These are phyloP conservation scores for Mystacornis crossleyi DNA, from an alignment of 2,113 vertebrate genomes.

Conservation along the genomic window DNA sequence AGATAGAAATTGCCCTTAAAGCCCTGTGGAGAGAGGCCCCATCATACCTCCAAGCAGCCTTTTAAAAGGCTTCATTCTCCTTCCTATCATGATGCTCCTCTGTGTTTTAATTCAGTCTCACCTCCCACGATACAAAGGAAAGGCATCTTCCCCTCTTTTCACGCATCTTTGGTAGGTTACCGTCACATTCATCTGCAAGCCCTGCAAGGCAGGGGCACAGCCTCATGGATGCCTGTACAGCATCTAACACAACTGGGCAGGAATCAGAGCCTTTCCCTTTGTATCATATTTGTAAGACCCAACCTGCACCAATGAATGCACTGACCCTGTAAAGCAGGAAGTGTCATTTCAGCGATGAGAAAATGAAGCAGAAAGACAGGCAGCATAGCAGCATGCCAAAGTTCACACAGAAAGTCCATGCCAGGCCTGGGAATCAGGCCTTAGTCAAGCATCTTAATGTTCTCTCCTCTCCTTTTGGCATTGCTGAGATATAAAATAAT, in stretches of 20 bases:
- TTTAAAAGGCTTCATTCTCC: neutral
- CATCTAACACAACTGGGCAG: neutral
- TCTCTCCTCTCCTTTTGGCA: constrained; percentile 29
- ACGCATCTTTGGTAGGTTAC: neutral
- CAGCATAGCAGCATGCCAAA: neutral
- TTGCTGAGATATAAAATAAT: constrained; percentile 32
- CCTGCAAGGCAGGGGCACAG: neutral
- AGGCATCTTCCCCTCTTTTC: neutral
- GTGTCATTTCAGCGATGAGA: neutral
- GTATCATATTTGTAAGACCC: neutral
- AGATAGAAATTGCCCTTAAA: neutral
- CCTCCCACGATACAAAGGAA: neutral
- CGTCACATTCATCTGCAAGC: neutral
- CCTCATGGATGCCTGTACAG: neutral
- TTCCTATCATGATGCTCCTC: neutral
- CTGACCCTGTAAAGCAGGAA: constrained; percentile 16
- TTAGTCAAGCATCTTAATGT: neutral
- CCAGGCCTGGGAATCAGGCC: neutral
- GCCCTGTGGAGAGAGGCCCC: neutral
- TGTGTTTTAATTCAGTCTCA: neutral
- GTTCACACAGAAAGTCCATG: neutral
- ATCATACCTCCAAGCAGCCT: neutral
- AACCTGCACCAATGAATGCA: neutral
- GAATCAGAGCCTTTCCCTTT: neutral
- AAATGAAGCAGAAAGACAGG: constrained; percentile 24